Conservation (phyloP, 1,140 invertebrate genomes). For the Coenobita brevimanus region DNA sequence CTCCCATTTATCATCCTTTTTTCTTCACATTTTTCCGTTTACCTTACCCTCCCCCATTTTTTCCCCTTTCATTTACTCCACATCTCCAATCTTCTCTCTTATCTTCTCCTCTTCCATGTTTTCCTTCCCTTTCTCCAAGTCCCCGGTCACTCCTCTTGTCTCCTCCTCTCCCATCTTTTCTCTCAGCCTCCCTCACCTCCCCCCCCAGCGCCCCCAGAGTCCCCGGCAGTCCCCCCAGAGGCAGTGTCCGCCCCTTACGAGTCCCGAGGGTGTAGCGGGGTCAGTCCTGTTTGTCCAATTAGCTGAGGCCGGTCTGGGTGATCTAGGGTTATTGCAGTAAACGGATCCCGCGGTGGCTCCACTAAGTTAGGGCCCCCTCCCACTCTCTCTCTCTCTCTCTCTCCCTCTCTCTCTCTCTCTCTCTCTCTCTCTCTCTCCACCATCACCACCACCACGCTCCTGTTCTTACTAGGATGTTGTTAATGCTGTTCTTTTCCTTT, state of each 20-base stretch:
- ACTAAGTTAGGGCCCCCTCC: conserved; percentile 3
- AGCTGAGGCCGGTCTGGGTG: conserved; percentile 11
- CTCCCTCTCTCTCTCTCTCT: background rate
- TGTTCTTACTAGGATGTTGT: no score
- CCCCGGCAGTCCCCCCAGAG: background rate
- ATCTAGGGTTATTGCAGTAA: conserved; percentile 43
- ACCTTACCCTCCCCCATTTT: no score
- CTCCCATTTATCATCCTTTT: no score
- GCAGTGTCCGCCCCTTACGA: conserved; percentile 12
- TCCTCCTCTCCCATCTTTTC: background rate
- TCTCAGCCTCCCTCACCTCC: background rate
- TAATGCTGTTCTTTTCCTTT: no score
- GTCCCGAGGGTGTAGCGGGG: conserved; percentile 7
- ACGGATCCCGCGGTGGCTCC: conserved; percentile 19
- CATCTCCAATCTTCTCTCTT: no score
- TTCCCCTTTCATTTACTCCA: no score
- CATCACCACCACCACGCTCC: no score
- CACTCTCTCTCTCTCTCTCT: background rate
- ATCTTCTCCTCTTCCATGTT: no score
- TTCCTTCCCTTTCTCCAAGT: no score
- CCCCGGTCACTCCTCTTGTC: no score
- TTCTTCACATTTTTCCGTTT: no score
- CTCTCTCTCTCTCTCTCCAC: no score
- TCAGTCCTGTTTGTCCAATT: conserved; percentile 48
- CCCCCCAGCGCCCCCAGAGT: background rate